Percentiles rank a stretch among this genome's conserved stretches.
These are phyloP conservation scores for Aphelocoma californica DNA, from an alignment of 2,797 vertebrate genomes.

Conservation along the genomic window DNA sequence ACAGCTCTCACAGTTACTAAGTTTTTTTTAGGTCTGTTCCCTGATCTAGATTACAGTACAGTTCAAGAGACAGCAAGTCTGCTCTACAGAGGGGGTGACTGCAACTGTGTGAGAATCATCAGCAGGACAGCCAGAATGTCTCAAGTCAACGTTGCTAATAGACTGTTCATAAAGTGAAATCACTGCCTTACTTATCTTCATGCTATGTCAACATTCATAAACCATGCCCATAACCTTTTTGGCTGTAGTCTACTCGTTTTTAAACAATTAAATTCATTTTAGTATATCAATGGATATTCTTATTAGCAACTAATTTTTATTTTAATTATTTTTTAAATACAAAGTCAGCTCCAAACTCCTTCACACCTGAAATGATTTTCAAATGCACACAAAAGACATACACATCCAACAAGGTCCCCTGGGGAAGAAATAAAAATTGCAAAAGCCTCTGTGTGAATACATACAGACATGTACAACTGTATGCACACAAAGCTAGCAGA, in stretches of 20 bases:
- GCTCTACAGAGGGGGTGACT: not conserved
- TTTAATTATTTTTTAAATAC: not conserved
- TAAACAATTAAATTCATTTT: not conserved
- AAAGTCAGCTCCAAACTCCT: not conserved
- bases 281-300: not conserved
- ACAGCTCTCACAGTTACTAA: not conserved
- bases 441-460: not conserved
- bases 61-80: not conserved
- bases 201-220: not conserved
- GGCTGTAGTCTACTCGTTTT: not conserved
- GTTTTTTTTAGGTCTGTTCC: not conserved
- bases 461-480: not conserved
- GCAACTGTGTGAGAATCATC: not conserved
- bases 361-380: not conserved
- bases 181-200: not conserved
- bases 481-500: not conserved
- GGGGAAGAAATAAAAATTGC: not conserved
- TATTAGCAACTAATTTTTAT: not conserved
- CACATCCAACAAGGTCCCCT: not conserved
- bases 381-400: not conserved
- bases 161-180: not conserved
- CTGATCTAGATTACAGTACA: not conserved
- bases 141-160: not conserved
- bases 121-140: not conserved
- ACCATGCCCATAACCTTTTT: not conserved